Base-by-base conservation (phyloP, 2,113 vertebrate genomes). In the Sapajus apella region DNA sequence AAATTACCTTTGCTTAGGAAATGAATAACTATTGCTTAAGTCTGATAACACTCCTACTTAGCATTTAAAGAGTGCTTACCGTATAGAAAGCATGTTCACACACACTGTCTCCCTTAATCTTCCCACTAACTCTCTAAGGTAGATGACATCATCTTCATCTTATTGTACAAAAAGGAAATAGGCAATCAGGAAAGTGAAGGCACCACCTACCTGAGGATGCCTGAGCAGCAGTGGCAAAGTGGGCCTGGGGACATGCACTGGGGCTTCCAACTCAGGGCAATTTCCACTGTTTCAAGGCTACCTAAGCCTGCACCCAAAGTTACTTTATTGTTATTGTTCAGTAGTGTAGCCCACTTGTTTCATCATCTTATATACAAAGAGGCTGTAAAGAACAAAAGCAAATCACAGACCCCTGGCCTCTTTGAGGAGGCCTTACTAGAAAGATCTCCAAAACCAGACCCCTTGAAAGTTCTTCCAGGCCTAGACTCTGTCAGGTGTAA, bases 1-100 rank as follows among this genome's bases (percentile, higher is more conserved):
- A 95, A 82, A 89, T 87, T 83, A 79, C 16, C 8, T 83, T 77
- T 95, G 61, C 79, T 88, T 87, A 90, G n/a, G 66, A 96, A 94
- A 90, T 2, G 6, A 92, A 93, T 55, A 88, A 87, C 85, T 87
- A 61, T n/a, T 84, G 83, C 40, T 89, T 89, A 70, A 82, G 82
- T 80, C 80, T 93, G 18, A 9, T 64, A 56, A 95, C 45, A 85
- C 56, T 50, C 83, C 45, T 66, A 86, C 8, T 8, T 27, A 43
- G 32, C 32, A 55, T 50, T 79, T 75, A 56, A 81, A 94, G 72
- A 94, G 27, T 32, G 2, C 66, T 86, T 72, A 64, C 3, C 70
- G 8, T 55, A 52, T 2, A 81, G 56, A 75, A 70, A 72, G 27
- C 35, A 30, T 40, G 30, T 45, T 70, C 7, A 88, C 14, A 88